phyloP scores from a whole-genome alignment of 2,113 vertebrate species.

The Muntiacus muntjak region DNA sequence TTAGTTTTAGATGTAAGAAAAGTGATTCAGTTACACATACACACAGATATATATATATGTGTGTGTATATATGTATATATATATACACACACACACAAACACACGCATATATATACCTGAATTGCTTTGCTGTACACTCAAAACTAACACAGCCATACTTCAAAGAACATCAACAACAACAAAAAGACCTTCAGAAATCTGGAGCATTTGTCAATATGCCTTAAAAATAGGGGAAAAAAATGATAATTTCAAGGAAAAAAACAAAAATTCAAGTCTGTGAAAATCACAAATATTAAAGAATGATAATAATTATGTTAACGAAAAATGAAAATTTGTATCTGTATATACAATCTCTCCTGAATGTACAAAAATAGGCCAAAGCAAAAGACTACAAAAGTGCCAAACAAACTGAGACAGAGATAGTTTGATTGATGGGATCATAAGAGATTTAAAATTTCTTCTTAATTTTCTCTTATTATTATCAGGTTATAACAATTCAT shows the following conservation, averaged over 20 bases:
- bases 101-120: fast-evolving
- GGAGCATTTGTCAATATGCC: neutral
- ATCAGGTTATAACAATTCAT: neutral
- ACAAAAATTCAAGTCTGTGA: neutral
- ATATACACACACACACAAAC: neutral
- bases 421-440: neutral
- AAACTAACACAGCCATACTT: neutral
- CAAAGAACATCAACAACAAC: neutral
- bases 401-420: neutral
- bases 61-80: too few relatives aligned
- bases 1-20: neutral
- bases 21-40: neutral
- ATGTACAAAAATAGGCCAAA: neutral
- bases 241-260: neutral
- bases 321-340: neutral
- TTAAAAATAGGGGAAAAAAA: neutral
- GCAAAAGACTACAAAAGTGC: neutral
- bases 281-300: neutral
- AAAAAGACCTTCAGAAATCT: neutral
- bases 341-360: neutral
- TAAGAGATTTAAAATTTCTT: neutral
- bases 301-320: neutral
- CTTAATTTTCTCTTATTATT: neutral
- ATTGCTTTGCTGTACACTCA: neutral
- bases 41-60: neutral